Percentiles rank a stretch among this genome's conserved stretches.
These are phyloP conservation scores for Lasioglossum calceatum DNA, from an alignment of 2,888 invertebrate species.

Conservation along the genomic window DNA sequence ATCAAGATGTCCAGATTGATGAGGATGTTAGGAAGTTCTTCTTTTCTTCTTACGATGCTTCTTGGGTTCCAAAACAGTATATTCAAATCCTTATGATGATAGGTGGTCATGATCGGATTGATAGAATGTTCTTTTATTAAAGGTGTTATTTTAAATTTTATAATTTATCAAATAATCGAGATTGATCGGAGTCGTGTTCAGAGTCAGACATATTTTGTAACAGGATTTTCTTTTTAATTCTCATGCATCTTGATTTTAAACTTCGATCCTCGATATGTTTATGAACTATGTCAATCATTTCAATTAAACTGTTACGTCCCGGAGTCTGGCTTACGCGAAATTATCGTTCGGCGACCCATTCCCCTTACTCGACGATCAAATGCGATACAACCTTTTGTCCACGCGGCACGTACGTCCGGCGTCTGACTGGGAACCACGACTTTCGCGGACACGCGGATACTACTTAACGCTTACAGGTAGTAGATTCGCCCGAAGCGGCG, in stretches of 20 bases:
- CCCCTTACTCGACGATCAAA: too few species aligned
- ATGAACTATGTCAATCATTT: too few species aligned
- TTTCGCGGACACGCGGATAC: too few species aligned
- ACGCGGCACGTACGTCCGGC: too few species aligned
- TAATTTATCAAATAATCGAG: not conserved
- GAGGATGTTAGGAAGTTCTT: not conserved
- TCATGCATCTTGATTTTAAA: not conserved
- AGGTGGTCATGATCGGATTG: not conserved
- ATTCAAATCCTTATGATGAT: not conserved
- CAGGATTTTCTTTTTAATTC: not conserved
- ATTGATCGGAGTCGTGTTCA: not conserved
- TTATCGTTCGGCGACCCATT: too few species aligned
- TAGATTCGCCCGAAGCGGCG: too few species aligned
- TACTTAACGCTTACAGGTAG: too few species aligned
- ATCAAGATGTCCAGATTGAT: not conserved
- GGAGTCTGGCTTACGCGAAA: too few species aligned
- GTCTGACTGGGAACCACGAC: too few species aligned
- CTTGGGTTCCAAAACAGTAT: not conserved
- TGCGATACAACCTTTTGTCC: too few species aligned
- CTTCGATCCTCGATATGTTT: too few species aligned
- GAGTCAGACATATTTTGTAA: not conserved
- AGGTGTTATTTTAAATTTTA: accelerated
- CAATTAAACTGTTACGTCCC: too few species aligned
- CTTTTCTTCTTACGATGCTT: not conserved
- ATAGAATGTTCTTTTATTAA: not conserved